Evolutionary conservation across 1,140 invertebrate genomes (phyloP).

Genomic region (Metopolophium dirhodum): DNA sequence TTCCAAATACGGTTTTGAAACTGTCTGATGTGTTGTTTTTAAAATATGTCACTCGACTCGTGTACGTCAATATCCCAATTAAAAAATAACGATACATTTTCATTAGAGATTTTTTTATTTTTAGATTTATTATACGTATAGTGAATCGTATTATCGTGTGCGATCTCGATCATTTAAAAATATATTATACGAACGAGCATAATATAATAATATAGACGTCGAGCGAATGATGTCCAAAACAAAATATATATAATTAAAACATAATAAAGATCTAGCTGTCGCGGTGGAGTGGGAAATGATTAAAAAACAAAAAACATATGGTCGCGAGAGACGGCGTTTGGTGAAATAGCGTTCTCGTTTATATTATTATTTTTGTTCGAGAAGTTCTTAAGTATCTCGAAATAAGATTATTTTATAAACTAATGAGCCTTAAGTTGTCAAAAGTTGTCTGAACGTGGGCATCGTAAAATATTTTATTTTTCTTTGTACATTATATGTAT

Average conservation of each 20-base stretch:
- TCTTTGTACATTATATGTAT: neutral
- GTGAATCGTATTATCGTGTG: neutral
- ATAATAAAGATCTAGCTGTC: neutral
- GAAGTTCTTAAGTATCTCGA: neutral
- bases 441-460: neutral
- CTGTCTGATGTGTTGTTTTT: neutral
- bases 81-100: neutral
- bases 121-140: neutral
- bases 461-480: neutral
- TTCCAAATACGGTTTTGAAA: neutral
- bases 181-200: neutral
- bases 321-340: neutral
- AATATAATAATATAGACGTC: neutral
- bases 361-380: neutral
- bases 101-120: neutral
- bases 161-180: neutral
- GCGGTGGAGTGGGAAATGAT: neutral
- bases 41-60: neutral
- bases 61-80: neutral
- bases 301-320: neutral
- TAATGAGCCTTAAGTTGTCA: conserved; percentile 1
- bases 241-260: neutral
- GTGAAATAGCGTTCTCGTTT: neutral
- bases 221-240: neutral
- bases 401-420: conserved; percentile 8